Conservation (phyloP, 2,888 invertebrate genomes). For the Xestia sexstrigata region DNA sequence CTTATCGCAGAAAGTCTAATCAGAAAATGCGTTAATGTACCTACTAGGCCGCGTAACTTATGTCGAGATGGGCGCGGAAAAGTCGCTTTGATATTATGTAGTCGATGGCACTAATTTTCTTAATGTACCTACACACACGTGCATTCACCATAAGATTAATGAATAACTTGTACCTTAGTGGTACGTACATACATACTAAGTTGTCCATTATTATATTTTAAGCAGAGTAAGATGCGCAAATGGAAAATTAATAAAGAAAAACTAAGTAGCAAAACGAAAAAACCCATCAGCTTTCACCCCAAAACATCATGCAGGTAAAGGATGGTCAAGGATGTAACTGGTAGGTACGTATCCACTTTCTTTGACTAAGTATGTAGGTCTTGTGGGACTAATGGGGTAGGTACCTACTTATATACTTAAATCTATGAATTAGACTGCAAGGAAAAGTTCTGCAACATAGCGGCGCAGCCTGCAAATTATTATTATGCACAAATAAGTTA, state of each 20-base stretch:
- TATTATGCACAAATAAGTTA: slow-evolving; percentile 8
- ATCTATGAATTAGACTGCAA: background rate
- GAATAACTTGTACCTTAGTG: background rate
- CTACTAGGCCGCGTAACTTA: slow-evolving; percentile 55
- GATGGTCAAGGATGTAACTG: background rate
- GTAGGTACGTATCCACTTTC: background rate
- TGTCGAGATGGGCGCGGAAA: slow-evolving; percentile 53
- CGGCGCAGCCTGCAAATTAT: background rate
- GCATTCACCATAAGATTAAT: background rate
- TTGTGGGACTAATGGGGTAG: background rate
- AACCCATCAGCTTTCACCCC: background rate
- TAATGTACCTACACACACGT: slow-evolving; percentile 1
- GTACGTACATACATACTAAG: background rate
- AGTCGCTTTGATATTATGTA: slow-evolving; percentile 39
- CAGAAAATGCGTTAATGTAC: slow-evolving; percentile 49
- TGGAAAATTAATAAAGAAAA: background rate
- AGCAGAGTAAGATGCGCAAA: background rate
- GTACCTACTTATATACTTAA: slow-evolving; percentile 7
- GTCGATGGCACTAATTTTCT: slow-evolving; percentile 28
- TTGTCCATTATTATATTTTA: background rate
- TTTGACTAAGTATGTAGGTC: background rate
- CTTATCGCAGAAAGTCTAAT: slow-evolving; percentile 54
- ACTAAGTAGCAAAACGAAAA: background rate
- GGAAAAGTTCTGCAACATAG: slow-evolving; percentile 1
- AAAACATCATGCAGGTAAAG: background rate